Percentiles rank a stretch among this genome's conserved stretches.
These are phyloP conservation scores for Prochilodus magdalenae DNA, from an alignment of 2,113 vertebrate species.

Conservation along the genomic window DNA sequence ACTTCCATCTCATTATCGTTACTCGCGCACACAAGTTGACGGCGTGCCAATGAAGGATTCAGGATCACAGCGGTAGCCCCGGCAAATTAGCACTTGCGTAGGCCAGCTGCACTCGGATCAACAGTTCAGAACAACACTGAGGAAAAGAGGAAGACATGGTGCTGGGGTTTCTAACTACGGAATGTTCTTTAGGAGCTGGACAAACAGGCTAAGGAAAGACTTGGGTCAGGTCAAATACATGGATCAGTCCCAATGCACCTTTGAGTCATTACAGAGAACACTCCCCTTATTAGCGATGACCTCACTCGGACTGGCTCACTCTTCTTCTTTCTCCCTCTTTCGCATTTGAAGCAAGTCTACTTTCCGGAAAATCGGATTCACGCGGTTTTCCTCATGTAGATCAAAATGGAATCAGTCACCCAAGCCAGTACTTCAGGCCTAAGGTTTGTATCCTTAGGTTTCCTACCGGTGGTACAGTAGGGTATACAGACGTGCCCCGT, in stretches of 20 bases:
- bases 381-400: too few species aligned
- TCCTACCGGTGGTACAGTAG: too few species aligned
- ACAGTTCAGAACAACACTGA: neutral
- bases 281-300: neutral
- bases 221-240: slow-evolving; percentile 1
- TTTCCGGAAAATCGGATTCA: too few species aligned
- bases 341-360: too few species aligned
- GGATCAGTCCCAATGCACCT: neutral
- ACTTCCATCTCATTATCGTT: slow-evolving; percentile 14
- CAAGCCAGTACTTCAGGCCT: too few species aligned
- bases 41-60: slow-evolving; percentile 14
- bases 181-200: neutral
- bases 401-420: too few species aligned
- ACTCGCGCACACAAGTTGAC: neutral
- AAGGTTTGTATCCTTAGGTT: too few species aligned
- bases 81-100: neutral
- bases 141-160: neutral
- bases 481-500: too few species aligned
- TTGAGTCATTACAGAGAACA: neutral
- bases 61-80: neutral
- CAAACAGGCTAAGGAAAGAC: slow-evolving; percentile 31
- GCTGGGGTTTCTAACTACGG: neutral
- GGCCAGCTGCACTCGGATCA: too few species aligned
- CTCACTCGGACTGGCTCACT: neutral
- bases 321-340: too few species aligned